Evolutionary conservation across 2,113 vertebrate species (phyloP).

Genomic region (Ancistrus triradiatus): DNA sequence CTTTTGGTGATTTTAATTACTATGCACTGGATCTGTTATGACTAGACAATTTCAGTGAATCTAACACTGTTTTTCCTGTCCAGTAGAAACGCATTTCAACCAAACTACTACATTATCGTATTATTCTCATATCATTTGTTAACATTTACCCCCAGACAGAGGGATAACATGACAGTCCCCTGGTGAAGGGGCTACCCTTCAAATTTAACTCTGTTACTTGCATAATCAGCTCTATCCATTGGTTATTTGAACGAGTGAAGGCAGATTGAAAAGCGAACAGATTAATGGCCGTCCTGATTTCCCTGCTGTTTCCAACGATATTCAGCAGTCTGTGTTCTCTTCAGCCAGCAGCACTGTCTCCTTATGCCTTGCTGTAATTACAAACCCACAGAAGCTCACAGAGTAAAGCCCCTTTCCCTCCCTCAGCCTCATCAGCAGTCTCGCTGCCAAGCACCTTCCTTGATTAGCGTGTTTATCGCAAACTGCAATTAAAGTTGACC

Average conservation of each 20-base stretch:
- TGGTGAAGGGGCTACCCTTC: too few relatives aligned
- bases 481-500: constrained; percentile 48
- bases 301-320: neutral
- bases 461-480: constrained; percentile 47
- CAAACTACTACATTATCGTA: too few relatives aligned
- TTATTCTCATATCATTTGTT: too few relatives aligned
- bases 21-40: neutral
- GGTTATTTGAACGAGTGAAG: constrained; percentile 1
- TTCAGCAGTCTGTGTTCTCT: neutral
- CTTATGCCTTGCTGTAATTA: constrained; percentile 12
- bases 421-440: constrained; percentile 10
- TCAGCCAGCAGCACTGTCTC: neutral
- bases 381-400: neutral
- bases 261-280: constrained; percentile 11
- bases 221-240: constrained; percentile 3
- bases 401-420: neutral
- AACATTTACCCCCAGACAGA: too few relatives aligned
- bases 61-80: neutral
- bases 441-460: constrained; percentile 17
- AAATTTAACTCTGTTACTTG: neutral
- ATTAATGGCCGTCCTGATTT: neutral
- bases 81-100: too few relatives aligned
- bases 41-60: neutral
- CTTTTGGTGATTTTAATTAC: too few relatives aligned
- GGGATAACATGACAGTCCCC: too few relatives aligned